Evolutionary conservation across 2,797 vertebrate genomes (phyloP), one percentile per base, ranked within the genome.

Genomic region (Carapus acus): DNA sequence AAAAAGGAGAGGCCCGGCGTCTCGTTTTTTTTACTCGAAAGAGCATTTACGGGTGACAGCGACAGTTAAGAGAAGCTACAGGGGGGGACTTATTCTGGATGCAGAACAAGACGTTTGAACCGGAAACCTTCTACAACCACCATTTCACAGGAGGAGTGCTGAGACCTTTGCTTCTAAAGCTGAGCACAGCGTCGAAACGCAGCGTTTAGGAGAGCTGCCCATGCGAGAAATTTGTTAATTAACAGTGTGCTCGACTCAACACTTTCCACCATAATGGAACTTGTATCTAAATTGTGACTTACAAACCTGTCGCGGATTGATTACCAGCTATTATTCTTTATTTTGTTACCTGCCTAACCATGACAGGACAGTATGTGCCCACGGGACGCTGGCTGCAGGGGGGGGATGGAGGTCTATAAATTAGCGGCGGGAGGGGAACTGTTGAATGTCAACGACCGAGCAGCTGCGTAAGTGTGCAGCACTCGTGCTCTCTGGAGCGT

Each of bases 141-240:
- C 61, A 47, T 65, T 78, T 73, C 68, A 61, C 64, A 63, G 59
- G 17, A 54, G 20, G 45, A 63, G 45, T n/a, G 39, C 41, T 41
- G 43, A 23, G 51, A 62, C 51, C 61, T 67, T 67, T 63, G 62
- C 74, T 53, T 76, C 49, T 36, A 45, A 62, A 71, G 37, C 55
- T 27, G 16, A 49, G 58, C 59, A 79, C 39, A 0, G 56, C 61
- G 20, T 62, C 59, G 76, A 77, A 81, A 79, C 63, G 69, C 76
- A 70, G 62, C 42, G 7, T 78, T 83, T 73, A 81, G 55, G 49
- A 43, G 60, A 77, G 64, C 62, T 64, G 60, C 67, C 58, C 81
- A 83, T 68, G 83, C 73, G 52, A 73, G 67, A 79, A 71, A 85
- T 79, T 65, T 80, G 75, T 77, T 84, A 78, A 87, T 86, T 86